Evolutionary conservation across 2,113 vertebrate species (phyloP).

Genomic region (Eurystomus gularis): DNA sequence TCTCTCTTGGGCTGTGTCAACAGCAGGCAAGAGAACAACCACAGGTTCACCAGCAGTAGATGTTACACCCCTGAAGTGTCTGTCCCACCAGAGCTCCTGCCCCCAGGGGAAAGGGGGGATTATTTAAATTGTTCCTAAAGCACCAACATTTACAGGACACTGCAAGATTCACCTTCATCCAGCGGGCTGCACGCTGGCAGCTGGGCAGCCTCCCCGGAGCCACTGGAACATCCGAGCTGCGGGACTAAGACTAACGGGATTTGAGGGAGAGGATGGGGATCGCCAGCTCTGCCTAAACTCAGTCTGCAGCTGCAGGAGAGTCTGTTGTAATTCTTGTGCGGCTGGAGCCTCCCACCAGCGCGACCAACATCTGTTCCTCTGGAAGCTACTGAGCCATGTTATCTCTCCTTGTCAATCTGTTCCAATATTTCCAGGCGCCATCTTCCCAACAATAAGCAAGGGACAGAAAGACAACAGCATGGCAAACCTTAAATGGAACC

Average conservation of each 20-base stretch:
- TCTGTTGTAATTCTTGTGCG: not conserved
- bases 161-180: not conserved
- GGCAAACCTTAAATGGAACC: not conserved
- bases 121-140: not conserved
- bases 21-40: not conserved
- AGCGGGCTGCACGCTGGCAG: not conserved
- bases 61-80: not conserved
- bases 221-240: not conserved
- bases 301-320: slow-evolving; percentile 8
- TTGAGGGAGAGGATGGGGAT: not conserved
- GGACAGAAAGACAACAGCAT: not conserved
- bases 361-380: not conserved
- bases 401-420: not conserved
- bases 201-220: not conserved
- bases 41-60: not conserved
- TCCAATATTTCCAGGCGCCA: not conserved
- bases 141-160: not conserved
- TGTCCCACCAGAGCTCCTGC: not conserved
- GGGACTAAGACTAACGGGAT: not conserved
- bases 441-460: not conserved
- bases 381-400: not conserved
- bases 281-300: not conserved
- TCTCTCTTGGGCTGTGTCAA: not conserved
- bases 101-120: not conserved
- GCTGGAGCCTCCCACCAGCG: not conserved